Conservation (phyloP, 2,888 invertebrate genomes). For the Auanema freiburgensis region DNA sequence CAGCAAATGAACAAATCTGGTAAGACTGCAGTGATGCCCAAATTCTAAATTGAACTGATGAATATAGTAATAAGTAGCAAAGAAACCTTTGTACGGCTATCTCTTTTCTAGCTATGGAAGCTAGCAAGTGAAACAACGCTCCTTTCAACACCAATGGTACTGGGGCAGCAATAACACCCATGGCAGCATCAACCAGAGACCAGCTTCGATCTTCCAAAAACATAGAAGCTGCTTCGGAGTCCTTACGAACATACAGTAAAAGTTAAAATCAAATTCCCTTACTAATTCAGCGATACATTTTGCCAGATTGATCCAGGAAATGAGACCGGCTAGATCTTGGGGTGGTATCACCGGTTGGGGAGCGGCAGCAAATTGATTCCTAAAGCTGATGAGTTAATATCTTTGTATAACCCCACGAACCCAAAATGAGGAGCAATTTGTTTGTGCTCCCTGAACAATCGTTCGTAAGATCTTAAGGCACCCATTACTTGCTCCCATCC, state of each 20-base stretch:
- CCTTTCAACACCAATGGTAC: constrained; percentile 45
- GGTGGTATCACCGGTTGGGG: constrained; percentile 26
- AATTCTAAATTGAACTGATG: constrained; percentile 23
- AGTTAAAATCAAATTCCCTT: neutral
- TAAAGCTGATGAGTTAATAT: constrained; percentile 12
- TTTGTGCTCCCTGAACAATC: constrained; percentile 29
- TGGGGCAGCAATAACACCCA: constrained; percentile 32
- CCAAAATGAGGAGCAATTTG: constrained; percentile 2
- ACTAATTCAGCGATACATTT: constrained; percentile 30
- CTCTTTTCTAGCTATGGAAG: constrained; percentile 45
- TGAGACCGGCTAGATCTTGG: constrained; percentile 40
- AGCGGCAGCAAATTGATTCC: too few relatives aligned
- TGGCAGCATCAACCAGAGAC: constrained; percentile 30
- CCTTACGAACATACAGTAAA: constrained; percentile 7
- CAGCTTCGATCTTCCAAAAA: constrained; percentile 43
- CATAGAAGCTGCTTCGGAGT: constrained; percentile 27
- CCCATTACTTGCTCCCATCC: constrained; percentile 45
- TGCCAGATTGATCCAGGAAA: constrained; percentile 39
- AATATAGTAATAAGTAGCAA: neutral
- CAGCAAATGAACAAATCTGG: constrained; percentile 35
- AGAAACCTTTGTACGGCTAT: constrained; percentile 23
- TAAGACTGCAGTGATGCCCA: constrained; percentile 47
- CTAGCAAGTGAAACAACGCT: constrained; percentile 41
- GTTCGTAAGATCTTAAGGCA: constrained; percentile 39
- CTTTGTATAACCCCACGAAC: neutral